phyloP scores from a whole-genome alignment of 2,888 invertebrate genomes.

The Caenorhabditis wallacei region DNA sequence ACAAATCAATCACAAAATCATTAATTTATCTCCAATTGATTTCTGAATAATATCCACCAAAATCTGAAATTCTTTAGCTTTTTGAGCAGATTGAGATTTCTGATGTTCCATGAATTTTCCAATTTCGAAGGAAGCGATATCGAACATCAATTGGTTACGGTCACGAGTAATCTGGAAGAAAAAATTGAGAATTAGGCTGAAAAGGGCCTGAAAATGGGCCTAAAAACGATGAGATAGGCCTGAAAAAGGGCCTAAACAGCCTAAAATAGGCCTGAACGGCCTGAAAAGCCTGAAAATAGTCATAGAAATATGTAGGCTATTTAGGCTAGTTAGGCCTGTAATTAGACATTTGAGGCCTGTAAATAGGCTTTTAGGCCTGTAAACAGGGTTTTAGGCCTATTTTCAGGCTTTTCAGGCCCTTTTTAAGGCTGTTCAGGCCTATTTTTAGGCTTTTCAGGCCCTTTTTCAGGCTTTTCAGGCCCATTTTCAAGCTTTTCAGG shows the following conservation, averaged over 20 bases:
- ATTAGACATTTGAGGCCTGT: not conserved
- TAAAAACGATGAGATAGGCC: not conserved
- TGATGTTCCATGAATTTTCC: slow-evolving; percentile 72
- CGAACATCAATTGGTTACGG: slow-evolving; percentile 75
- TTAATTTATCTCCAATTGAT: slow-evolving; percentile 56
- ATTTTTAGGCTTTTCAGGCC: too few species aligned
- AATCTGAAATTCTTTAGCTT: slow-evolving; percentile 40
- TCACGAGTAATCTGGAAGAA: slow-evolving; percentile 65
- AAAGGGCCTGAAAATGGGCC: not conserved
- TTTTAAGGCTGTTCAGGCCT: too few species aligned
- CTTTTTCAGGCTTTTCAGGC: too few species aligned
- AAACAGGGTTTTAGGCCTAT: not conserved
- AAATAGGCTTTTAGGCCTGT: too few species aligned
- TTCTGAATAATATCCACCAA: slow-evolving; percentile 68
- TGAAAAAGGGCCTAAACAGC: not conserved
- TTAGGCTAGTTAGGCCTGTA: too few species aligned
- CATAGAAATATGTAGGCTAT: too few species aligned
- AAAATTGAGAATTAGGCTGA: not conserved
- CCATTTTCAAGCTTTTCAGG: too few species aligned
- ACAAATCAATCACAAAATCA: slow-evolving; percentile 19
- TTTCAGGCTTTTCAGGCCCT: too few species aligned
- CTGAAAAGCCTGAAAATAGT: not conserved
- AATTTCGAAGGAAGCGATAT: slow-evolving; percentile 74
- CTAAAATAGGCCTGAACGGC: not conserved
- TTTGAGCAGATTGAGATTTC: not conserved